Percentiles rank a stretch among this genome's conserved stretches.
Conservation (phyloP, 1,140 invertebrate species). For the Meloidogyne floridensis region DNA sequence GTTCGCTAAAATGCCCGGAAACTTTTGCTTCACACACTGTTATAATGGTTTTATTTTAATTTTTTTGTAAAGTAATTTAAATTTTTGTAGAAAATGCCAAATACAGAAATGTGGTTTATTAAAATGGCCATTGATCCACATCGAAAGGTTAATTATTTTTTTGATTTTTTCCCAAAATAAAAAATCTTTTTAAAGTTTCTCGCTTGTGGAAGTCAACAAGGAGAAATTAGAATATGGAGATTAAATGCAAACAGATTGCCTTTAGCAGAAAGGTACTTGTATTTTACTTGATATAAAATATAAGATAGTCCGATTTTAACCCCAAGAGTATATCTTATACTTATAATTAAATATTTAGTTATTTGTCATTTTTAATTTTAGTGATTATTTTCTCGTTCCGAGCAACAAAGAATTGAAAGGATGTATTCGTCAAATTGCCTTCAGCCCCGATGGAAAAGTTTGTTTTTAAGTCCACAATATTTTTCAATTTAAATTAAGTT, state of each 20-base stretch:
- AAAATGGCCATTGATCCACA: conserved; percentile 38
- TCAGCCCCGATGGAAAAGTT: conserved; percentile 35
- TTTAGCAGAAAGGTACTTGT: conserved; percentile 15
- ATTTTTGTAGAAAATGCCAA: conserved; percentile 34
- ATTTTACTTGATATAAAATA: no score
- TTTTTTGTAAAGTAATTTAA: neutral
- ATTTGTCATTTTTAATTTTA: conserved; percentile 18
- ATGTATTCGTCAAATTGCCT: conserved; percentile 42
- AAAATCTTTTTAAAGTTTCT: conserved; percentile 29
- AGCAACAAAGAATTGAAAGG: conserved; percentile 32
- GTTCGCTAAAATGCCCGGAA: conserved; percentile 36
- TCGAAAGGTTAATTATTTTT: conserved; percentile 12
- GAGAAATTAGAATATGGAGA: conserved; percentile 44
- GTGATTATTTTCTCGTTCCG: conserved; percentile 32
- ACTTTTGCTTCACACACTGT: conserved; percentile 46
- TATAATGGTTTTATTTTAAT: conserved; percentile 25
- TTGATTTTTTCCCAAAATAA: neutral
- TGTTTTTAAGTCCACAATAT: neutral
- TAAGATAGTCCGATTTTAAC: no score
- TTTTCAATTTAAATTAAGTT: neutral
- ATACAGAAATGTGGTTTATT: conserved; percentile 43
- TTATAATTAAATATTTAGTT: neutral
- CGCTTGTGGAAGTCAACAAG: conserved; percentile 36
- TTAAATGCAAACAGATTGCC: conserved; percentile 32
- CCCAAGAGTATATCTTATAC: no score